Conservation (phyloP, 1,140 invertebrate genomes). For the Stenopsyche tienmushanensis region DNA sequence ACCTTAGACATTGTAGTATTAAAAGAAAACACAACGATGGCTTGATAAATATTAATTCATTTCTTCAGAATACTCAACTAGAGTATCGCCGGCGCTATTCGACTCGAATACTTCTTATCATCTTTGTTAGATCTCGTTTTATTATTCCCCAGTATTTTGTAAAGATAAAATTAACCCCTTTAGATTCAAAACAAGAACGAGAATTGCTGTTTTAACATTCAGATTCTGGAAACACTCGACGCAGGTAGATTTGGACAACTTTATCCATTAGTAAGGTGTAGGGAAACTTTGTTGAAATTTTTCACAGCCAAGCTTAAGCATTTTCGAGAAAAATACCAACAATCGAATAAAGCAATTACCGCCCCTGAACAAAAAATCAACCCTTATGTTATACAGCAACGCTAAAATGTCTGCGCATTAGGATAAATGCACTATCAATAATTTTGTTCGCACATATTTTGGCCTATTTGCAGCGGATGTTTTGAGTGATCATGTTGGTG, state of each 20-base stretch:
- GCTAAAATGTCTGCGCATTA: too few species aligned
- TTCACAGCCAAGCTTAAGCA: not conserved
- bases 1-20: too few species aligned
- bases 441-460: too few species aligned
- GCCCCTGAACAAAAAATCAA: too few species aligned
- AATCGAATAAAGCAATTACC: not conserved
- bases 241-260: slow-evolving; percentile 10
- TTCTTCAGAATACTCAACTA: too few species aligned
- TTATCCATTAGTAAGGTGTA: slow-evolving; percentile 15
- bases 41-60: too few species aligned
- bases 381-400: too few species aligned
- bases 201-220: slow-evolving; percentile 23
- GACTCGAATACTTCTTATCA: slow-evolving; percentile 1
- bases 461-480: too few species aligned
- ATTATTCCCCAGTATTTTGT: not conserved
- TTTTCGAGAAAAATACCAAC: not conserved
- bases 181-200: slow-evolving; percentile 1
- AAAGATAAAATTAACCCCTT: slow-evolving; percentile 11
- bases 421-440: too few species aligned
- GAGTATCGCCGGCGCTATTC: too few species aligned
- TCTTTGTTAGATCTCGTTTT: not conserved
- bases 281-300: slow-evolving; percentile 11
- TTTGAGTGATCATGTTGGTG: too few species aligned
- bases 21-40: too few species aligned
- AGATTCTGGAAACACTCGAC: slow-evolving; percentile 11